Evolutionary conservation across 2,797 vertebrate species (phyloP), one percentile per base, ranked within the genome.

Genomic region (Chromis chromis): DNA sequence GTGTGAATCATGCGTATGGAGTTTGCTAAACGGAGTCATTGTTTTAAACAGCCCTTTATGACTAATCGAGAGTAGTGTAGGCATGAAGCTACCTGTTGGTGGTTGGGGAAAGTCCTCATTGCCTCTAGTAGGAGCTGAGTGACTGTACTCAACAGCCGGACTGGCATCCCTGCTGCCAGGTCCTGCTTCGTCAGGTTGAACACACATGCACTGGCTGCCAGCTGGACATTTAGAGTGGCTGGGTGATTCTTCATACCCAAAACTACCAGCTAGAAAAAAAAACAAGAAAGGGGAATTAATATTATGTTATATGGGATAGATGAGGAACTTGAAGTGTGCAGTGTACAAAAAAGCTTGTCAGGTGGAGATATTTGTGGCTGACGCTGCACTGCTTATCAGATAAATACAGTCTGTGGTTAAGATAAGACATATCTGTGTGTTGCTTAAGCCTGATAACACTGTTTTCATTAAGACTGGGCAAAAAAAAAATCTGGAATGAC

Each of bases 111-210:
- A 36, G 97, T 97, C 88, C 97, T 97, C 98, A 99, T 99, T 85
- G 97, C 98, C 86, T 98, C 97, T 68, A 99, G 94, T 1, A 99
- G 95, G 64, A 99, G 93, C 87, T 98, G 97, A 14, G 97, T 99
- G 89, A 99, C 94, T 0, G 95, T 95, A 0, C 97, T 97, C 74
- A 99, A 82, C 27, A 99, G 95, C 11, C 96, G 93, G 44, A 99
- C 97, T 1, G 98, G 98, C 97, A 99, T 98, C 6, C 97, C 97
- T 1, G 94, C 94, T 3, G 98, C 97, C 90, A 99, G 89, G 77
- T 99, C 98, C 89, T 99, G 98, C 89, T 99, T 99, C 42, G 98
- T 99, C 83, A 99, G 94, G 91, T 99, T 99, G 86, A 99, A 99
- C 58, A 99, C 98, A 73, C 98, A 99, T 0, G 98, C 98, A 0